Evolutionary conservation across 2,888 invertebrate genomes (phyloP).

Genomic region (Lycophotia porphyrea): DNA sequence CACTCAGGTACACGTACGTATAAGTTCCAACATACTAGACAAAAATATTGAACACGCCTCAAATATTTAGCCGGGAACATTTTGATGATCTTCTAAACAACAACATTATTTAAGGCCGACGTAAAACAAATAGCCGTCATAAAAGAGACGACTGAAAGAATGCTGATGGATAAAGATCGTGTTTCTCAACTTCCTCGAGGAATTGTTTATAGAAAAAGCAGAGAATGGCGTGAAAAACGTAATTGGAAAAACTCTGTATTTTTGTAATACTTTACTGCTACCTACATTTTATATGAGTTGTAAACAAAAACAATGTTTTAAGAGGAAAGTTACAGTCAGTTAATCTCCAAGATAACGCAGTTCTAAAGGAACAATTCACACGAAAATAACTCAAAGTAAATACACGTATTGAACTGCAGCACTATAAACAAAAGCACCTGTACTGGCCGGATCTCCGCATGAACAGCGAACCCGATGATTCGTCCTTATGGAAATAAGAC

Average conservation of each 20-base stretch:
- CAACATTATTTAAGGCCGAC: constrained; percentile 43
- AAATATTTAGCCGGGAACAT: constrained; percentile 29
- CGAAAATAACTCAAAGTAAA: constrained; percentile 51
- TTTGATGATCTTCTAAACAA: constrained; percentile 51
- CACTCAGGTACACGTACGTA: constrained; percentile 15
- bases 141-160: constrained; percentile 51
- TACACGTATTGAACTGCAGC: constrained; percentile 22
- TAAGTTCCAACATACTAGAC: background rate
- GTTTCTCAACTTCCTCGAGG: constrained; percentile 40
- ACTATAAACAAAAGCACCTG: constrained; percentile 54
- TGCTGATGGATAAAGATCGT: constrained; percentile 51
- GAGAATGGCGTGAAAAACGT: constrained; percentile 38
- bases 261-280: constrained; percentile 22
- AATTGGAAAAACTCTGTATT: constrained; percentile 37
- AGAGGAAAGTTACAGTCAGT: constrained; percentile 32
- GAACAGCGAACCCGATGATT: constrained; percentile 69
- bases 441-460: constrained; percentile 49
- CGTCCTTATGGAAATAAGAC: constrained; percentile 72
- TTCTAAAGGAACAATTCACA: constrained; percentile 38
- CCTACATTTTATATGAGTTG: constrained; percentile 19
- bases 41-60: constrained; percentile 20
- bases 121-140: constrained; percentile 49
- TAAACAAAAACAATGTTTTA: constrained; percentile 40
- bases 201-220: constrained; percentile 53
- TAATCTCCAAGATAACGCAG: constrained; percentile 32